Evolutionary conservation across 2,888 invertebrate genomes (phyloP).

Genomic region (Pristionchus entomophagus): DNA sequence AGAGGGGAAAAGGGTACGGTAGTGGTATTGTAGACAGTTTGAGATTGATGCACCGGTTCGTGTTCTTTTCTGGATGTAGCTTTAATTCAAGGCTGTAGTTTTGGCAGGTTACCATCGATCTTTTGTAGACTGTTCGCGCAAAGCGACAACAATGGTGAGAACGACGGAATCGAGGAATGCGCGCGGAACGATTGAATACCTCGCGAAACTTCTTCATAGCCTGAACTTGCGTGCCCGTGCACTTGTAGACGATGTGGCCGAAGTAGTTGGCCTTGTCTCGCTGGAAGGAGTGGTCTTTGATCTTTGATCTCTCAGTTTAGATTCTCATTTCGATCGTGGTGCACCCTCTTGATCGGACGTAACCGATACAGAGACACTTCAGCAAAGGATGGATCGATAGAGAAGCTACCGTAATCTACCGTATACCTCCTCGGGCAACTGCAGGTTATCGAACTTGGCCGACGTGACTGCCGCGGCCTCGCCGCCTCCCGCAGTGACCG

Average conservation of each 20-base stretch:
- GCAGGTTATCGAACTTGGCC: not conserved
- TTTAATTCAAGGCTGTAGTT: no score
- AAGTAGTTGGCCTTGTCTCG: conserved; percentile 13
- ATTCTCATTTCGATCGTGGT: not conserved
- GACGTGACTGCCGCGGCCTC: not conserved
- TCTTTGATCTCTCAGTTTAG: not conserved
- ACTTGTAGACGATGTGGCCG: not conserved
- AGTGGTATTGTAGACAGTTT: no score
- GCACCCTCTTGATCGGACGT: no score
- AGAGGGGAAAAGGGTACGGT: no score
- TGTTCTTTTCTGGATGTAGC: no score
- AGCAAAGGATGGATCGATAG: not conserved
- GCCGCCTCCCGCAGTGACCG: not conserved
- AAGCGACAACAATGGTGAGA: no score
- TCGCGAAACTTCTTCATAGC: conserved; percentile 4
- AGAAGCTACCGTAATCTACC: not conserved
- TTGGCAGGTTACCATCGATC: no score
- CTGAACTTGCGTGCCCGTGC: not conserved
- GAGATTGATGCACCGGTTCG: no score
- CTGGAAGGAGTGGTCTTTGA: not conserved
- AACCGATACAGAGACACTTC: no score
- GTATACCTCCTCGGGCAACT: conserved; percentile 25
- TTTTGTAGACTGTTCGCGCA: no score
- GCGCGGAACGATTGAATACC: not conserved
- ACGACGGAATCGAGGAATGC: not conserved